Evolutionary conservation across 1,140 invertebrate species (phyloP).

Genomic region (Gonioctena quinquepunctata): DNA sequence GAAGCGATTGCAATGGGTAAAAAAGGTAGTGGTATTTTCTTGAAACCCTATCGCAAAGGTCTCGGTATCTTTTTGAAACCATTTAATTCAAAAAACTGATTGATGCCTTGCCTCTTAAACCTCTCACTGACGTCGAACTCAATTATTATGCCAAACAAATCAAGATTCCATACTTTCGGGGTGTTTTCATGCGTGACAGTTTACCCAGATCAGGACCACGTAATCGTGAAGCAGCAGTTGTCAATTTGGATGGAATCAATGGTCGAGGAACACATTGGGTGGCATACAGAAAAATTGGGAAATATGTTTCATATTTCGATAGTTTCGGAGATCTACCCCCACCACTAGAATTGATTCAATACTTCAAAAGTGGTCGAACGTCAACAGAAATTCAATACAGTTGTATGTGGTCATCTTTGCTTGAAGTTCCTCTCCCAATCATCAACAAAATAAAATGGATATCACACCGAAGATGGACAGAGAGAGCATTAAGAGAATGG

Average conservation of each 20-base stretch:
- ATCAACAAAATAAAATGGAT: too few relatives aligned
- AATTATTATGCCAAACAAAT: slow-evolving; percentile 28
- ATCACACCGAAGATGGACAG: too few relatives aligned
- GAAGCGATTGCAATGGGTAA: slow-evolving; percentile 45
- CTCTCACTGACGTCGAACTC: slow-evolving; percentile 41
- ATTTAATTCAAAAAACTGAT: slow-evolving; percentile 34
- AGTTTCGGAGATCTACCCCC: too few relatives aligned
- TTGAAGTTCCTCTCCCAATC: too few relatives aligned
- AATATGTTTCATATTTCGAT: too few relatives aligned
- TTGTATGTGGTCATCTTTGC: too few relatives aligned
- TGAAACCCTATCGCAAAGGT: slow-evolving; percentile 32
- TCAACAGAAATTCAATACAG: too few relatives aligned
- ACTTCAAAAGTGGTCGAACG: too few relatives aligned
- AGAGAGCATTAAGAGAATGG: too few relatives aligned
- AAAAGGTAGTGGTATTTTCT: slow-evolving; percentile 43
- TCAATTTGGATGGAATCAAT: slow-evolving; percentile 46
- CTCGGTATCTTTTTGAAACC: background rate
- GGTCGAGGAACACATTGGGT: slow-evolving; percentile 52
- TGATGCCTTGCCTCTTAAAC: slow-evolving; percentile 31
- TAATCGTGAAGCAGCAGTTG: slow-evolving; percentile 45
- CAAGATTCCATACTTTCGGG: slow-evolving; percentile 47
- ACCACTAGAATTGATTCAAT: too few relatives aligned
- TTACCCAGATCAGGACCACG: slow-evolving; percentile 35
- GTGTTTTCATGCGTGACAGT: slow-evolving; percentile 49
- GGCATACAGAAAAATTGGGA: too few relatives aligned